Conservation (phyloP, 2,113 vertebrate species). For the Turnix velox region DNA sequence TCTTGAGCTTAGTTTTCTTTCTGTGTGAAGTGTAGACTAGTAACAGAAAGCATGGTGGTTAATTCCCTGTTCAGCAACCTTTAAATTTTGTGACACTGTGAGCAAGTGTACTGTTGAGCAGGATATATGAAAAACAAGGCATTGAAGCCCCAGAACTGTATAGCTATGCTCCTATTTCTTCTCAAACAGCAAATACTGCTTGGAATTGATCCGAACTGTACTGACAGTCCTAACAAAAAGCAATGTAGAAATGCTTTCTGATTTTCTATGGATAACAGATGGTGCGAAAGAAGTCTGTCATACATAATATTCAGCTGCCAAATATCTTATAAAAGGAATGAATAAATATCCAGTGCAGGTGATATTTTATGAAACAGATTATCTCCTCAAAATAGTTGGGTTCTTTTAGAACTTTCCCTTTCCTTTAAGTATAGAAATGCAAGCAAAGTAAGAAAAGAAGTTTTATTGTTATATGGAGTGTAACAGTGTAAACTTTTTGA, state of each 20-base stretch:
- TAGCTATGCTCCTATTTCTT: not conserved
- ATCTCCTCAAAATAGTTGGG: slow-evolving; percentile 24
- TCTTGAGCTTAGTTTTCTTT: not conserved
- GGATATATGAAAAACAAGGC: not conserved
- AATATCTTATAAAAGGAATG: slow-evolving; percentile 42
- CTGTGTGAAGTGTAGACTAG: not conserved
- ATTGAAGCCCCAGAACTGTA: not conserved
- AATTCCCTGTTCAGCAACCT: not conserved
- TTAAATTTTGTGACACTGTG: not conserved
- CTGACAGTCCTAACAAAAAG: not conserved
- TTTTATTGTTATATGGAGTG: not conserved
- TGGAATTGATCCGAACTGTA: not conserved
- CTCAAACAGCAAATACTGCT: not conserved
- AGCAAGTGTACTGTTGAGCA: not conserved
- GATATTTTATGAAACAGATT: slow-evolving; percentile 45
- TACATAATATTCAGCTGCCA: slow-evolving; percentile 42
- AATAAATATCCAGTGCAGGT: slow-evolving; percentile 24
- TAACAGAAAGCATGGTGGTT: not conserved
- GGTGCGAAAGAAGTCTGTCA: slow-evolving; percentile 42
- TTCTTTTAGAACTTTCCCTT: not conserved
- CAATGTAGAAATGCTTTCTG: not conserved
- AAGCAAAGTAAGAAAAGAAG: not conserved
- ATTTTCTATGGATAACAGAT: slow-evolving; percentile 54
- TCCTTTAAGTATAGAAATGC: not conserved
- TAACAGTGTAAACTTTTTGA: not conserved